phyloP scores from a whole-genome alignment of 2,113 vertebrate genomes.

The Mormoops blainvillei region DNA sequence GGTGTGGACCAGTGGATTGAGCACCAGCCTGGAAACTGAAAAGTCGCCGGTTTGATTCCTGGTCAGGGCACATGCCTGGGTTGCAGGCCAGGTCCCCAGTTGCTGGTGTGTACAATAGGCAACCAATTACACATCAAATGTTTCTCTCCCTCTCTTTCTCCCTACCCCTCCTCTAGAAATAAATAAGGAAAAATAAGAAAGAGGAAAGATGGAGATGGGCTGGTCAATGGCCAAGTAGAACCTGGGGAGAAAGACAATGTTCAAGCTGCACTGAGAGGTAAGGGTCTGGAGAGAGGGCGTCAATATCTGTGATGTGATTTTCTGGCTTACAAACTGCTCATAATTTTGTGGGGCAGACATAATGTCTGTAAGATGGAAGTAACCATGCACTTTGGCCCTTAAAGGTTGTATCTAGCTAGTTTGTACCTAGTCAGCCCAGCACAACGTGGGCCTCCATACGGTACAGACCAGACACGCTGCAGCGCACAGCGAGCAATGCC shows the following conservation, averaged over 20 bases:
- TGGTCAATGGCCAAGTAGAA: neutral
- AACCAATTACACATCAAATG: no score
- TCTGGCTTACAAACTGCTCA: neutral
- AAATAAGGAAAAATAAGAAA: neutral
- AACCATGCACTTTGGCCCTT: neutral
- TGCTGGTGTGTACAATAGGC: no score
- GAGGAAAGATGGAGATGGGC: neutral
- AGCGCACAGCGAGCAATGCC: rapidly evolving
- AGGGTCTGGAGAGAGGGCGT: neutral
- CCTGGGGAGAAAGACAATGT: neutral
- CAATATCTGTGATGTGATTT: neutral
- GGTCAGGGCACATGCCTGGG: no score
- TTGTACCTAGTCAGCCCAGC: neutral
- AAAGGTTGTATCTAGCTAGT: neutral
- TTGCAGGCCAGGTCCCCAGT: no score
- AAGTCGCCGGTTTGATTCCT: no score
- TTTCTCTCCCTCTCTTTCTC: no score
- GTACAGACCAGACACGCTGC: neutral
- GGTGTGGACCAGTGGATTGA: no score
- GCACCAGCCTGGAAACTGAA: no score
- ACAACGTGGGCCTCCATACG: rapidly evolving
- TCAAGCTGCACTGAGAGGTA: no score
- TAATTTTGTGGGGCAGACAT: neutral
- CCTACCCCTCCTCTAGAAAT: no score
- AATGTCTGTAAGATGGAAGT: neutral